Evolutionary conservation across 64 coral and sea anemone species (phyloP).

Genomic region (Catalaphyllia jardinei): DNA sequence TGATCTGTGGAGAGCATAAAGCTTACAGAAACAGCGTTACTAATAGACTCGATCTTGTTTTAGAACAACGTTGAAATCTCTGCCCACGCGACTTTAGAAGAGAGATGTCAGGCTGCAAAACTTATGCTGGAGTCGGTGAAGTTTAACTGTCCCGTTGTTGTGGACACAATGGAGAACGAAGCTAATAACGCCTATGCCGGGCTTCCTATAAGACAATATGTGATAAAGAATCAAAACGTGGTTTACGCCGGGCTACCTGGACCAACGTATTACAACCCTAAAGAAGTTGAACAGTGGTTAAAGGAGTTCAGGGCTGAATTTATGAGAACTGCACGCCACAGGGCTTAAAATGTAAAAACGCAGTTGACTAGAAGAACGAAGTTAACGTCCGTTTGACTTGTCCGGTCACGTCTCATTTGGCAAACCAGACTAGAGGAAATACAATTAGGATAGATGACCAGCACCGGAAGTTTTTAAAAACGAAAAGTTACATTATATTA

Average conservation of each 20-base stretch:
- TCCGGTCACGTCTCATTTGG: background rate
- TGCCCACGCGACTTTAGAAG: constrained; percentile 53
- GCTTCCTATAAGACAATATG: constrained; percentile 56
- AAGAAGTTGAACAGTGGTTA: constrained; percentile 64
- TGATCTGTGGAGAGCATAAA: too few relatives aligned
- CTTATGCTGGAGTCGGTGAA: constrained; percentile 33
- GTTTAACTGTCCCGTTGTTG: constrained; percentile 57
- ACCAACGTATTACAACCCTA: constrained; percentile 67
- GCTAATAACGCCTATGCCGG: constrained; percentile 64
- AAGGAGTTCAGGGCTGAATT: background rate
- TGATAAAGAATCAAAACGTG: constrained; percentile 43
- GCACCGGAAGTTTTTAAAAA: constrained; percentile 26
- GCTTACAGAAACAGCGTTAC: background rate
- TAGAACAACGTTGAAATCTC: constrained; percentile 64
- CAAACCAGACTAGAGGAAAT: background rate
- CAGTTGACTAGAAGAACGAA: background rate
- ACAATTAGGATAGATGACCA: constrained; percentile 3
- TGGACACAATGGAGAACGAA: constrained; percentile 72
- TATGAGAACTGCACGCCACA: constrained; percentile 2
- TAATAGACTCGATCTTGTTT: background rate
- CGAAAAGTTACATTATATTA: background rate
- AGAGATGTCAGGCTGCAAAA: constrained; percentile 69
- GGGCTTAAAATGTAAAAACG: constrained; percentile 1
- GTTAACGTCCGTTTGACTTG: background rate
- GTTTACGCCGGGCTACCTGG: constrained; percentile 58